Conservation (phyloP, 1,140 invertebrate genomes). For the Bombus superbus region DNA sequence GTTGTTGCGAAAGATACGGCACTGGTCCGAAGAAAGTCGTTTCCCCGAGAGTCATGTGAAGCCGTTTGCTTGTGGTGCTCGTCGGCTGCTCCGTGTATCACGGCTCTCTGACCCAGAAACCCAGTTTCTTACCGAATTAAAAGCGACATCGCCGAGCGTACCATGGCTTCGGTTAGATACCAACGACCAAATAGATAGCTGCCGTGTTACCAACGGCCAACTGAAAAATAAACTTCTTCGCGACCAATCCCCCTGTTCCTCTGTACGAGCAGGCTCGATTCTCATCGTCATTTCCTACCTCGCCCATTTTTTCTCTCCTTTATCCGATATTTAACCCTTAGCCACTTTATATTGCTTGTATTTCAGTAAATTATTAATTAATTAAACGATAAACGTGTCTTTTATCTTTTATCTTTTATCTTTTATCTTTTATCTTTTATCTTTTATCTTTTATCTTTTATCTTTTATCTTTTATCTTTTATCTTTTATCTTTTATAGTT, state of each 20-base stretch:
- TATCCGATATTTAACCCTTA: background rate
- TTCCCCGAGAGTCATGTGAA: conserved; percentile 28
- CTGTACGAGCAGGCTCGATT: background rate
- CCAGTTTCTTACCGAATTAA: conserved; percentile 70
- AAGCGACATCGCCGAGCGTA: conserved; percentile 62
- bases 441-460: no score
- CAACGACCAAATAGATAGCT: conserved; percentile 26
- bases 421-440: no score
- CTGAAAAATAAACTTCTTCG: background rate
- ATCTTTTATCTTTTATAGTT: no score
- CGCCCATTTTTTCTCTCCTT: background rate
- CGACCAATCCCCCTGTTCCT: background rate
- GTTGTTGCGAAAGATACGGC: conserved; percentile 22
- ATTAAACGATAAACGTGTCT: no score
- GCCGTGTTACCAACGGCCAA: background rate
- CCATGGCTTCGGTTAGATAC: conserved; percentile 51
- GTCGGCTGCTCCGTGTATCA: conserved; percentile 45
- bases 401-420: no score
- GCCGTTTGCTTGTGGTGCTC: conserved; percentile 10
- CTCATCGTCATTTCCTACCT: background rate
- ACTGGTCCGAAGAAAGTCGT: conserved; percentile 53
- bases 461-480: no score
- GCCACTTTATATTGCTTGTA: no score
- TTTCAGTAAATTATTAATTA: no score
- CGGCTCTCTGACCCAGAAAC: conserved; percentile 65